These are phyloP conservation scores for Thalassaphorura encarpata DNA, from an alignment of 1,140 invertebrate genomes.

Conservation along the genomic window DNA sequence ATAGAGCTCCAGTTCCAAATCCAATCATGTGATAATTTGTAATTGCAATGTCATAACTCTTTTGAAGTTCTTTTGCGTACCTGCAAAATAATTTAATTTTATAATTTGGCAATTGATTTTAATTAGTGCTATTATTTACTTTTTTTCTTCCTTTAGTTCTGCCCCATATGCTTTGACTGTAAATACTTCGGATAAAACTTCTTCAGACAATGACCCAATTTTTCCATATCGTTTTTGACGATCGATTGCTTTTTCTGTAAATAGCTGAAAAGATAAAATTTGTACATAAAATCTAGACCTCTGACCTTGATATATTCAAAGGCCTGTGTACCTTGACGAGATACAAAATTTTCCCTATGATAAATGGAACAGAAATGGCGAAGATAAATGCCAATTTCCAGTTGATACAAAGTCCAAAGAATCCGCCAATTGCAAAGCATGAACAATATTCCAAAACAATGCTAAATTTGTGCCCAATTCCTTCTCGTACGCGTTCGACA, in stretches of 20 bases:
- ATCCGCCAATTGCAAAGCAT: constrained; percentile 54
- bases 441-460: constrained; percentile 61
- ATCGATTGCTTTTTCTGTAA: constrained; percentile 49
- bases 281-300: neutral
- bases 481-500: constrained; percentile 79
- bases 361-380: constrained; percentile 54
- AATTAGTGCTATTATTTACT: constrained; percentile 43
- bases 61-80: constrained; percentile 42
- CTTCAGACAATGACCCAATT: constrained; percentile 63
- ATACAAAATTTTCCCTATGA: constrained; percentile 42
- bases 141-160: constrained; percentile 54
- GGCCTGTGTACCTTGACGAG: neutral
- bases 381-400: constrained; percentile 74
- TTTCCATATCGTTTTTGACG: constrained; percentile 59
- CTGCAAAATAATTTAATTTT: constrained; percentile 27
- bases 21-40: constrained; percentile 57
- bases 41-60: constrained; percentile 39
- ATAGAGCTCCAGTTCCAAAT: constrained; percentile 38
- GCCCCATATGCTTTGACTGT: constrained; percentile 75
- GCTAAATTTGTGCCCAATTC: constrained; percentile 77
- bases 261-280: neutral
- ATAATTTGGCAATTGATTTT: constrained; percentile 32
- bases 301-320: neutral
- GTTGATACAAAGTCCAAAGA: constrained; percentile 61
- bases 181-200: constrained; percentile 60